Base-by-base conservation (phyloP, 2,888 invertebrate genomes). In the Gibbula magus region DNA sequence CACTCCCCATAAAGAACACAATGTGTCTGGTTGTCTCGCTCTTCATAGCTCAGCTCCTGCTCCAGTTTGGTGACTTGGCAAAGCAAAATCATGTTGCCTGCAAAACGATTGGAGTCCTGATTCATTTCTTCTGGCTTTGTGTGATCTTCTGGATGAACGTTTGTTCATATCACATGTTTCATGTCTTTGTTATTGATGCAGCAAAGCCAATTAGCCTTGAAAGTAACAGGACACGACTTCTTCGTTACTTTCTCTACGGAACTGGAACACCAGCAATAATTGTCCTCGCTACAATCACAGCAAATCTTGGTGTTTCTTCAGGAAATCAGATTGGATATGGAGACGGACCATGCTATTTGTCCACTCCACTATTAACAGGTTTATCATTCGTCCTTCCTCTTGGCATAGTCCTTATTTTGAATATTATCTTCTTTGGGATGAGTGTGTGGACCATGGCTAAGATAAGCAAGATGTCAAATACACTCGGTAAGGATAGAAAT, bases 341-440 rank as follows among this genome's bases (percentile, higher is more conserved):
- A 5, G 84, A 81, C 2, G 61, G 70, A 16, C 54, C 78, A n/a
- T 85, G 85, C 66, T 85, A 82, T 39, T 80, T 85, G 35, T 80
- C 45, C 74, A 54, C 81, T 4, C 45, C 53, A 18, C 54, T 83
- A 18, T 56, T 79, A 1, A 76, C 81, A 10, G 79, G 78, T 35
- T 74, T 85, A 18, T 79, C 86, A 7, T 87, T 89, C 32, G 79
- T 88, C 10, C 66, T 81, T 16, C 89, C 89, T 2, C 74, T 85
- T 2, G 70, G 78, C 0, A 2, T 85, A 0, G 80, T 86, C 16
- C 80, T 88, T 66, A 10, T 86, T 16, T 22, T 82, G 16, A 89
- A 89, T 39, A 70, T 84, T 0, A 61, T 82, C 5, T 85, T 88
- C 66, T 88, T 89, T 39, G 45, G 61, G 1, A 20, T 82, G 3